Evolutionary conservation across 1,140 invertebrate species (phyloP), one percentile per base, ranked within the genome.

Genomic region (Magallana ariakensis): DNA sequence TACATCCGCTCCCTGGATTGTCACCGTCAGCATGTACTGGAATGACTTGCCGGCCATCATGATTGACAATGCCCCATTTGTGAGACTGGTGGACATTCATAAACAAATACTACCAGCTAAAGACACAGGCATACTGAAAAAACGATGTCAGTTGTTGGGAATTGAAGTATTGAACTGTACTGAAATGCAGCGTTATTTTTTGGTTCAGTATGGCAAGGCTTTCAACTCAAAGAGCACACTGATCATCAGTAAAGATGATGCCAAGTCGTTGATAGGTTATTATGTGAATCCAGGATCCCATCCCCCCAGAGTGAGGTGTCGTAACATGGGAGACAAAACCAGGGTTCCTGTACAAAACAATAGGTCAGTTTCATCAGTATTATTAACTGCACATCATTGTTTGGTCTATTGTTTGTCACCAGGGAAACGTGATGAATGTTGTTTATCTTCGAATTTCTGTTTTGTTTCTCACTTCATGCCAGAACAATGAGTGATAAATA

Each of bases 101-200:
- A 94, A 94, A 89, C 94, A 95, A 89, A 93, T 94, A 75, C 87
- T 95, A 80, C 94, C 94, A 55, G 94, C 94, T 26, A 95, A 95
- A 89, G 94, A 94, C 84, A 95, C 94, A 8, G 94, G 94, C 26
- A 93, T 95, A 82, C 85, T 95, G 57, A 95, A 95, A 87, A 94
- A 94, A 88, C 89, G 94, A 9, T 94, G 94, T 70, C 92, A 93
- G 89, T 87, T 93, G n/a, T 89, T 95, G 85, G 91, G 91, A n/a
- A 91, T 94, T 58, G 85, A 91, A 16, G 92, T 95, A 11, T 85
- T 88, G 22, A 94, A 94, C 86, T 94, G 94, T 89, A 88, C 92
- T n/a, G 94, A 95, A 86, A 93, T 95, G 91, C 94, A 95, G 90
- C 89, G 94, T 9, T 94, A 95, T 87, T 94, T 95, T 83, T 90